Evolutionary conservation across 1,140 invertebrate species (phyloP).

Genomic region (Drosophila pachea): DNA sequence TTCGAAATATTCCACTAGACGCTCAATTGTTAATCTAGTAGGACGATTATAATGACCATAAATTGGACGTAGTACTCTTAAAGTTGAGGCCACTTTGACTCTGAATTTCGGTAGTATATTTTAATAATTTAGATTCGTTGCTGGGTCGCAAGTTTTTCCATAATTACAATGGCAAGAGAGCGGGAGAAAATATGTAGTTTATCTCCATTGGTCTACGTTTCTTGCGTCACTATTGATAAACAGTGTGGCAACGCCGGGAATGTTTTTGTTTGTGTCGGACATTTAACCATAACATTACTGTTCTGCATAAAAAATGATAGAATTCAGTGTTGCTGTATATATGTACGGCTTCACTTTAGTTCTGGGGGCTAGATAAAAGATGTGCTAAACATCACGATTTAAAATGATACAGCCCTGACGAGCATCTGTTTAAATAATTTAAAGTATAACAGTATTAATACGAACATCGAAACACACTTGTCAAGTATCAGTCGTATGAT

Average conservation of each 20-base stretch:
- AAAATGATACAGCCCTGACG: conserved; percentile 6
- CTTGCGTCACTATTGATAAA: not conserved
- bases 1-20: no score
- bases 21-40: no score
- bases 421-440: conserved; percentile 50
- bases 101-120: no score
- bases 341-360: conserved; percentile 4
- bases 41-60: no score
- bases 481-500: conserved; percentile 36
- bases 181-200: no score
- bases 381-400: no score
- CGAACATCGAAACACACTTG: conserved; percentile 22
- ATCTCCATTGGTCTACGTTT: no score
- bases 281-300: conserved; percentile 2
- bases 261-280: conserved; percentile 24
- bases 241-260: conserved; percentile 19
- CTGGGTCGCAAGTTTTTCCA: no score
- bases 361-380: not conserved
- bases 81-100: no score
- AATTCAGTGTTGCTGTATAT: conserved; percentile 32
- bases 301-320: conserved; percentile 17
- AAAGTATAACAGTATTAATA: not conserved
- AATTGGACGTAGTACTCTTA: no score
- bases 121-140: no score
- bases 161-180: no score